phyloP scores from a whole-genome alignment of 1,140 invertebrate genomes.

The Lasaia peninsularis region DNA sequence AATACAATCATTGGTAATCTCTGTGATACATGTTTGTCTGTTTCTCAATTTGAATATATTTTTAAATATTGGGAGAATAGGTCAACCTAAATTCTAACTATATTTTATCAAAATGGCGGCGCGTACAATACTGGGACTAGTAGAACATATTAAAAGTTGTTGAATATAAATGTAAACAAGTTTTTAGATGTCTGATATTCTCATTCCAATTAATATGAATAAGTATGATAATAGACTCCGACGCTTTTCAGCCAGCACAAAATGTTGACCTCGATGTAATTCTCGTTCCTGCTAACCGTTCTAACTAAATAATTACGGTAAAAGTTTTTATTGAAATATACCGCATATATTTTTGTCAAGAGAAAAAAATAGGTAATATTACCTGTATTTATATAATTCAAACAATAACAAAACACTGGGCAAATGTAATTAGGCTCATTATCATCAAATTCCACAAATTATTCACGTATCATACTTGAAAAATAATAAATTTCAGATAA shows the following conservation, averaged over 20 bases:
- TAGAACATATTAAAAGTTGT: not conserved
- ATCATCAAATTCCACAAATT: too few species aligned
- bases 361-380: too few species aligned
- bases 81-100: not conserved
- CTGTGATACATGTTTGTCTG: too few species aligned
- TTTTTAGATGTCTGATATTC: conserved; percentile 7
- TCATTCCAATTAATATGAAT: conserved; percentile 22
- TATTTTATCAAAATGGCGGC: too few species aligned
- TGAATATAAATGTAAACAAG: conserved; percentile 1
- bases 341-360: not conserved
- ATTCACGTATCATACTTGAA: too few species aligned
- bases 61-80: too few species aligned
- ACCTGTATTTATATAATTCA: too few species aligned
- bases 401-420: too few species aligned
- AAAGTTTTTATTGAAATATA: conserved; percentile 14
- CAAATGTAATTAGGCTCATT: too few species aligned
- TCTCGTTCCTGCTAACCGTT: conserved; percentile 12
- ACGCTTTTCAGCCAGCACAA: conserved; percentile 21
- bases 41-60: too few species aligned
- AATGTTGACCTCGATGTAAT: conserved; percentile 25
- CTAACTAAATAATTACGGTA: conserved; percentile 18
- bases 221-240: conserved; percentile 25
- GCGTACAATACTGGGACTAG: not conserved
- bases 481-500: too few species aligned
- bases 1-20: too few species aligned